These are phyloP conservation scores for Pterophyllum scalare DNA, from an alignment of 2,113 vertebrate species.

Conservation along the genomic window DNA sequence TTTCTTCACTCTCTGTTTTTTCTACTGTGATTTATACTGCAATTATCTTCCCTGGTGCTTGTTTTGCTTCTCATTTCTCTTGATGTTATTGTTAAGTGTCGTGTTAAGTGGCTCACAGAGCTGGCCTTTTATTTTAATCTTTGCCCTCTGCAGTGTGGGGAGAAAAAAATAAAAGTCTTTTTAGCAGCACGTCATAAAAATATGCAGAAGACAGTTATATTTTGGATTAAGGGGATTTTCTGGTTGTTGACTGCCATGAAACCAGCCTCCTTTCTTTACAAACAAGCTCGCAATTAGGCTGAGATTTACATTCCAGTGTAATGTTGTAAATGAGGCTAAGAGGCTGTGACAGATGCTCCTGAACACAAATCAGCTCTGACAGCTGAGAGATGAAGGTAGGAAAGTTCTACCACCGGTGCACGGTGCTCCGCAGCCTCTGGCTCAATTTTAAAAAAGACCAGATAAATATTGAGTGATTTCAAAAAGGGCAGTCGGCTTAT, in stretches of 20 bases:
- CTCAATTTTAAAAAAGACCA: background rate
- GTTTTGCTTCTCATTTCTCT: constrained; percentile 25
- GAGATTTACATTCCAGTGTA: constrained; percentile 1
- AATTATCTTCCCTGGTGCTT: constrained; percentile 26
- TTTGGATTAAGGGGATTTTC: constrained; percentile 7
- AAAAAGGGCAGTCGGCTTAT: background rate
- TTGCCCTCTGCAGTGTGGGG: background rate
- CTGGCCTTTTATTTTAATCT: constrained; percentile 19
- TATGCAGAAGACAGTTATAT: background rate
- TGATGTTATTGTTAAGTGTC: background rate
- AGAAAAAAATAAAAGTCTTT: background rate
- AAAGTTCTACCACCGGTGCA: background rate
- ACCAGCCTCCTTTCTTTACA: background rate
- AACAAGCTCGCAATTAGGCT: background rate
- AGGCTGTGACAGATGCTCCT: constrained; percentile 24
- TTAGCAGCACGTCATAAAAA: background rate
- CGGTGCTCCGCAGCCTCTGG: background rate
- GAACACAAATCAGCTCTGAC: constrained; percentile 32
- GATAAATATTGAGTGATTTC: constrained; percentile 1
- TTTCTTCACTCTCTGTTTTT: background rate
- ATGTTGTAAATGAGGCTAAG: constrained; percentile 14
- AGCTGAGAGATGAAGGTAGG: constrained; percentile 1
- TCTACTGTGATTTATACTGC: constrained; percentile 26
- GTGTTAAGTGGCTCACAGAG: constrained; percentile 8
- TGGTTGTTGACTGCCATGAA: background rate